Evolutionary conservation across 2,113 vertebrate species (phyloP), one percentile per base, ranked within the genome.

Genomic region (Montifringilla adamsi): DNA sequence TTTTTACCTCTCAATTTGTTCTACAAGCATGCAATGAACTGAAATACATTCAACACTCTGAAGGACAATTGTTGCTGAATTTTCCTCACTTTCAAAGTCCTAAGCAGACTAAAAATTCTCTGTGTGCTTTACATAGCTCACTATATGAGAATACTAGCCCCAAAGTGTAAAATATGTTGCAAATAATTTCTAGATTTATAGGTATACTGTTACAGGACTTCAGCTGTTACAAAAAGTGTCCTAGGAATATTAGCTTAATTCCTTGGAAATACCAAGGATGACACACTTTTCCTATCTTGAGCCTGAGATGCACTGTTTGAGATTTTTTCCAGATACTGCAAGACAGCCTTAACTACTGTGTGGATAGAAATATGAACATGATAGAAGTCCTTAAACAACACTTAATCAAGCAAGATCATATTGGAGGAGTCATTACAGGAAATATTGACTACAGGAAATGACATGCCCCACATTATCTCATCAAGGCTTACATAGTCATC

Each of bases 371-470:
- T 41, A 76, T 44, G 74, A 88, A 94, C 77, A 35, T 56, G 35
- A 80, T 23, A 88, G 28, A 92, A 50, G 80, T 35, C 8, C 18
- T 95, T 80, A 94, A 75, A 70, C 35, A 90, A 73, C 76, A 77
- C 24, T 64, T 94, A 79, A 31, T 80, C 70, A 21, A 72, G 60
- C n/a, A 56, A 70, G 69, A 88, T 77, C 41, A 20, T 64, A 92
- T 88, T 90, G 33, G 66, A 50, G 53, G 72, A 91, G 93, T 87
- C 66, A 77, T 93, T 95, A 59, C 72, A 93, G 84, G 87, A 95
- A 93, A 94, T 95, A 96, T 5, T 90, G 90, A 88, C 92, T 88
- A 33, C 64, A 93, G 92, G 75, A 97, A 94, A 90, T 72, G 5
- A 84, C 76, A 70, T 67, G 78, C 31, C 30, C 63, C 64, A 70